Evolutionary conservation across 2,888 invertebrate genomes (phyloP).

Genomic region (Pheosia tremula): DNA sequence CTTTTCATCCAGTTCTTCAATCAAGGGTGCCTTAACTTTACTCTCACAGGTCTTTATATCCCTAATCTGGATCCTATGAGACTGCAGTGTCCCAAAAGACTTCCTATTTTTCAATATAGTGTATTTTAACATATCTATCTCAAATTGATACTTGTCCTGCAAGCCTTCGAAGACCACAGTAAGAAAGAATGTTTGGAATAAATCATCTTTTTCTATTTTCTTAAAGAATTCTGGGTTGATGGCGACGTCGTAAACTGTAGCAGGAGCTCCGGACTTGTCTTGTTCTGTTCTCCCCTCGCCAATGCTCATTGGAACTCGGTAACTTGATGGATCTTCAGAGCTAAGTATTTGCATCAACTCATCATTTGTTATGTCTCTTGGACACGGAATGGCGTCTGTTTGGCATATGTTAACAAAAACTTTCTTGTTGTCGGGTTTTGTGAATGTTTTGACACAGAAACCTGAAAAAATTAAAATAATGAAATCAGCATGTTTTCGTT

Average conservation of each 20-base stretch:
- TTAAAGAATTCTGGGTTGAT: slow-evolving; percentile 91
- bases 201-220: slow-evolving; percentile 88
- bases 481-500: too few species aligned
- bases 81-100: slow-evolving; percentile 88
- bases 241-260: slow-evolving; percentile 93
- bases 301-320: slow-evolving; percentile 95
- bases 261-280: slow-evolving; percentile 90
- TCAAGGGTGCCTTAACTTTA: slow-evolving; percentile 73
- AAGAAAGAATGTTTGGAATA: slow-evolving; percentile 92
- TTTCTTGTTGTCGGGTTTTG: slow-evolving; percentile 87
- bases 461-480: slow-evolving; percentile 73
- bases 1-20: slow-evolving; percentile 83
- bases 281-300: slow-evolving; percentile 91
- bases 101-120: slow-evolving; percentile 89
- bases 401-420: slow-evolving; percentile 94
- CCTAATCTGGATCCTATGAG: slow-evolving; percentile 90
- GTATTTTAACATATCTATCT: slow-evolving; percentile 86
- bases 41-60: slow-evolving; percentile 81
- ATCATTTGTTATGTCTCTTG: slow-evolving; percentile 88
- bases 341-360: slow-evolving; percentile 88
- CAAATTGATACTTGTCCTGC: slow-evolving; percentile 90
- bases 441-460: slow-evolving; percentile 90
- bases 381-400: slow-evolving; percentile 90
- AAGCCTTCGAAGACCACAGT: slow-evolving; percentile 90
- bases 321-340: slow-evolving; percentile 88